Base-by-base conservation (phyloP, 2,888 invertebrate genomes). In the Cerastis leucographa region DNA sequence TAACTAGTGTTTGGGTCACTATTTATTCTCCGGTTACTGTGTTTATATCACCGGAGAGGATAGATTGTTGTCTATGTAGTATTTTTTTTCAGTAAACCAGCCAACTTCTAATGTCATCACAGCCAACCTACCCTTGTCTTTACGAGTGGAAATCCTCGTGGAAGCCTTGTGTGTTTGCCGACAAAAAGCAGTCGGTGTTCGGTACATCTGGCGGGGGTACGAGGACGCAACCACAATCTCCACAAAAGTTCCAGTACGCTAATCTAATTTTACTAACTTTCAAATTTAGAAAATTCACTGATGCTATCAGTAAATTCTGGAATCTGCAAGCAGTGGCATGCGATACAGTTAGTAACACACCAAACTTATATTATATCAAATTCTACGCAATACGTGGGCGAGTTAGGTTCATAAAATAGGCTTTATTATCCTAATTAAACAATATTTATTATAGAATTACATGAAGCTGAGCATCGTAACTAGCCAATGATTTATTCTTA, bases 371-470 rank as follows among this genome's bases (percentile, higher is more conserved):
- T 29, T 70, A 62, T 42, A 44, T 44, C 9, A 9, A 35, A 61
- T 19, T 61, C 35, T 61, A 35, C 29, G 19, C 19, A 35, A 61
- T 35, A 61, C 56, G 59, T 80, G 65, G n/a, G 80, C 29, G 51
- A 22, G 4, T 22, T 29, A 54, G 42, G 46, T 71, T 61, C 54
- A 61, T 80, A 84, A 80, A 80, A 65, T 51, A 61, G 11, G 46
- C 25, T 71, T 46, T 61, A 77, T 46, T 70, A 35, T 40, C 51
- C 49, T 59, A 70, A 70, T 79, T 79, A 40, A 11, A 42, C 35
- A 71, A 61, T 80, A 71, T 80, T 84, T 66, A 71, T 84, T 49
- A 49, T 42, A 42, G n/a, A 69, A 71, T 42, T 35, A 59, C 42
- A 46, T 70, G 44, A n/a, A 70, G 46, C 19, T 51, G 54, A 49